Conservation (phyloP, 2,888 invertebrate genomes). For the Anodontia alba region DNA sequence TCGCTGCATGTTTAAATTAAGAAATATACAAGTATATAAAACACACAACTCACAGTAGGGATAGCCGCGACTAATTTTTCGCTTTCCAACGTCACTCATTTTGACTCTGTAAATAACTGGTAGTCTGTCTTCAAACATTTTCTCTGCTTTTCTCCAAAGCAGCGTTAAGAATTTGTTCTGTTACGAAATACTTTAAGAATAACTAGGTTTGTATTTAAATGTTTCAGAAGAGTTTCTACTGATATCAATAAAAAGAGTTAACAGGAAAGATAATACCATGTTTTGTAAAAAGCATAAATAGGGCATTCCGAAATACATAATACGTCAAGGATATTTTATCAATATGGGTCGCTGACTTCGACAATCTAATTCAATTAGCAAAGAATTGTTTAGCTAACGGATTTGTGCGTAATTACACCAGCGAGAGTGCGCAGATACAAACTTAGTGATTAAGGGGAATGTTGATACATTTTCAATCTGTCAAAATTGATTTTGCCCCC, state of each 20-base stretch:
- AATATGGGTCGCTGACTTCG: background rate
- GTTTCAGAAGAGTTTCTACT: background rate
- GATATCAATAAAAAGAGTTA: background rate
- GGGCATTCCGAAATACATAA: background rate
- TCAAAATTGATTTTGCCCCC: too few relatives aligned
- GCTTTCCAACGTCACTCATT: background rate
- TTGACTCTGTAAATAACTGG: background rate
- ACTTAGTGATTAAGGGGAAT: too few relatives aligned
- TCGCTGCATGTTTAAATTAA: too few relatives aligned
- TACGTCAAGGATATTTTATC: background rate
- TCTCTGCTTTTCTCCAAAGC: too few relatives aligned
- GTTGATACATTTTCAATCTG: too few relatives aligned
- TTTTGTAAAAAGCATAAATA: background rate
- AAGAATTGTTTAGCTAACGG: background rate
- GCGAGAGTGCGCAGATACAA: too few relatives aligned
- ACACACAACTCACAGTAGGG: background rate
- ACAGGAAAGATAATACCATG: background rate
- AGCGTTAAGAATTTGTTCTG: background rate
- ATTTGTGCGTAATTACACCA: too few relatives aligned
- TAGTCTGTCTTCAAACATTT: too few relatives aligned
- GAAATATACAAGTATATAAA: too few relatives aligned
- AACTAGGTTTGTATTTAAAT: background rate
- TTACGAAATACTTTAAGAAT: too few relatives aligned
- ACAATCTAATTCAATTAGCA: background rate
- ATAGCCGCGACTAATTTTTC: background rate